These are phyloP conservation scores for Pardalotus punctatus DNA, from an alignment of 2,113 vertebrate species.

Conservation along the genomic window DNA sequence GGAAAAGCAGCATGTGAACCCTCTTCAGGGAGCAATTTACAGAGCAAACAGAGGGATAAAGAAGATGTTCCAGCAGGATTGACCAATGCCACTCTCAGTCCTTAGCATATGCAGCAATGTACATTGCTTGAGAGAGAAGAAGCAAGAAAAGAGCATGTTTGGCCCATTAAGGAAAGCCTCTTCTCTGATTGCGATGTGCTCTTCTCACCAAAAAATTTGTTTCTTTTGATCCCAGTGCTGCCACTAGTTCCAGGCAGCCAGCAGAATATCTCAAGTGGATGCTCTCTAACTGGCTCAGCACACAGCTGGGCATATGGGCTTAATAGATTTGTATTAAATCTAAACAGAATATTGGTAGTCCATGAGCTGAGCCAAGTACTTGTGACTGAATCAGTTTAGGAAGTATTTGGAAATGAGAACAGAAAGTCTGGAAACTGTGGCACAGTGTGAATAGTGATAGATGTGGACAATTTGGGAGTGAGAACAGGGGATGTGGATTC, in stretches of 20 bases:
- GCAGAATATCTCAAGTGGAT: background rate
- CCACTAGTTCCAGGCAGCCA: background rate
- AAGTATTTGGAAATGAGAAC: background rate
- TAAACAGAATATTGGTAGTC: background rate
- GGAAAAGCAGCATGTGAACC: background rate
- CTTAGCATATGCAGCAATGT: background rate
- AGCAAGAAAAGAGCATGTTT: background rate
- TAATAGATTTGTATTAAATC: background rate
- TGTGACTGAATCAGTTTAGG: background rate
- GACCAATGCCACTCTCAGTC: background rate
- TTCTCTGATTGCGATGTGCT: background rate
- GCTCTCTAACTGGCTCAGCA: background rate
- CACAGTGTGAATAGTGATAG: accelerated
- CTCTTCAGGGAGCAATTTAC: background rate
- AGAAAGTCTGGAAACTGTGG: background rate
- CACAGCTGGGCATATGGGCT: background rate
- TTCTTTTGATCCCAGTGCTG: background rate
- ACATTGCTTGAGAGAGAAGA: background rate
- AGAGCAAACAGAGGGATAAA: background rate
- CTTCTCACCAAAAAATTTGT: background rate
- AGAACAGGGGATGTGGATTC: background rate
- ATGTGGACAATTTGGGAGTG: background rate
- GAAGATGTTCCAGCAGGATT: background rate
- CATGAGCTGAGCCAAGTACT: background rate
- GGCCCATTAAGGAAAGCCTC: background rate